phyloP scores from a whole-genome alignment of 2,797 vertebrate genomes.

The Sus cebifrons region DNA sequence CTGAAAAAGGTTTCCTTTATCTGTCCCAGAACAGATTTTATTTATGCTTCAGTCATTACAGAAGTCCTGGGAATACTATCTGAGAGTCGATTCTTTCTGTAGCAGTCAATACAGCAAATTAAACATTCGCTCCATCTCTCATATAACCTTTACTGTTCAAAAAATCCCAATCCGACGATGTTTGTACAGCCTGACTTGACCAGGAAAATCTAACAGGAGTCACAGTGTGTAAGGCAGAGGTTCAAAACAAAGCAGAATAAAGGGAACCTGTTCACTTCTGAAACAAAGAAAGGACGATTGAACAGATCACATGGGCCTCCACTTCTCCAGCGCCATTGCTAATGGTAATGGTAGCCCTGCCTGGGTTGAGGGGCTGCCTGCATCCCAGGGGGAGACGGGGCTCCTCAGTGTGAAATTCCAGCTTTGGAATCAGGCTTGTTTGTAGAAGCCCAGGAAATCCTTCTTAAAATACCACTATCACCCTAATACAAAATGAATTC shows the following conservation, averaged over 20 bases:
- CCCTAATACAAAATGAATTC: background rate
- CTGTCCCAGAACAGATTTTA: conserved; percentile 56
- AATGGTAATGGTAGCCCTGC: background rate
- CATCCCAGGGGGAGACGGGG: background rate
- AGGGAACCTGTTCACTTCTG: background rate
- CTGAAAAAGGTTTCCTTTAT: conserved; percentile 17
- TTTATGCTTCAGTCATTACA: background rate
- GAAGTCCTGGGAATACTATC: conserved; percentile 19
- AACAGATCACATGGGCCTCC: background rate
- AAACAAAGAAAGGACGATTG: conserved; percentile 9
- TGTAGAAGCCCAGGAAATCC: background rate
- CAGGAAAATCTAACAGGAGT: background rate
- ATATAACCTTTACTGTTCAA: conserved; percentile 30
- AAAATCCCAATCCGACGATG: conserved; percentile 25
- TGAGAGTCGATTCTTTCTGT: conserved; percentile 50
- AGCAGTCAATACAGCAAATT: conserved; percentile 48
- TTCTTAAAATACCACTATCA: conserved; percentile 41
- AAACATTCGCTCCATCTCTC: conserved; percentile 34
- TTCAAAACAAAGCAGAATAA: background rate
- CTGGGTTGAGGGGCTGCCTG: background rate
- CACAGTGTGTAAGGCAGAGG: background rate
- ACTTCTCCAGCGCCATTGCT: background rate
- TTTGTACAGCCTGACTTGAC: background rate
- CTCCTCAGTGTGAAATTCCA: background rate
- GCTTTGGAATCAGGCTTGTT: background rate